phyloP scores from a whole-genome alignment of 2,888 invertebrate genomes.

The Cremastobaeus sp. region DNA sequence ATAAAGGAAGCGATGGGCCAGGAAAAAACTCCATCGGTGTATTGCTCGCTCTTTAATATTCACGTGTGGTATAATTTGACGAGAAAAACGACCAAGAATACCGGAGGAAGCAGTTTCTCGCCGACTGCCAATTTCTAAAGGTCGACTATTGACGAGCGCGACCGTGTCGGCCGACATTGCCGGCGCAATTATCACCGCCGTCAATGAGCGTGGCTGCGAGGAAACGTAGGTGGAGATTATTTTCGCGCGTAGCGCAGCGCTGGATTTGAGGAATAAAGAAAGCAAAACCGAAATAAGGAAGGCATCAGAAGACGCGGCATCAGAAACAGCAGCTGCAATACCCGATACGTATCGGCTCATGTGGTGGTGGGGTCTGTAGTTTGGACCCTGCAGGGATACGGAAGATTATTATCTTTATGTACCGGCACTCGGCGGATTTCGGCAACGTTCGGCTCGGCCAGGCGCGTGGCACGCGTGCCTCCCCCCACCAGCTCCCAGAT shows the following conservation, averaged over 20 bases:
- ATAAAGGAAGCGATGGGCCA: slow-evolving; percentile 39
- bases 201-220: neutral
- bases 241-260: slow-evolving; percentile 25
- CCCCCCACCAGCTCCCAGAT: slow-evolving; percentile 27
- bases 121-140: slow-evolving; percentile 20
- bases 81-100: neutral
- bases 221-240: slow-evolving; percentile 46
- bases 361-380: slow-evolving; percentile 61
- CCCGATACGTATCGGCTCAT: slow-evolving; percentile 72
- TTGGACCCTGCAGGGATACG: slow-evolving; percentile 67
- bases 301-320: slow-evolving; percentile 56
- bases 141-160: slow-evolving; percentile 13
- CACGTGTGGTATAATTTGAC: slow-evolving; percentile 37
- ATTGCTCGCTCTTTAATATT: slow-evolving; percentile 42
- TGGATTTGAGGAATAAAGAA: slow-evolving; percentile 57
- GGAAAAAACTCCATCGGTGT: slow-evolving; percentile 38
- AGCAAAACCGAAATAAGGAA: slow-evolving; percentile 59
- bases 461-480: slow-evolving; percentile 74
- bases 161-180: slow-evolving; percentile 1
- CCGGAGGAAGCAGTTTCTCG: slow-evolving; percentile 26
- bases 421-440: slow-evolving; percentile 66
- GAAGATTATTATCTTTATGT: slow-evolving; percentile 72
- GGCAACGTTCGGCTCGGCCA: slow-evolving; percentile 63
- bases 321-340: slow-evolving; percentile 77
- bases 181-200: neutral